These are phyloP conservation scores for Belonocnema kinseyi DNA, from an alignment of 1,140 invertebrate species.

Conservation along the genomic window DNA sequence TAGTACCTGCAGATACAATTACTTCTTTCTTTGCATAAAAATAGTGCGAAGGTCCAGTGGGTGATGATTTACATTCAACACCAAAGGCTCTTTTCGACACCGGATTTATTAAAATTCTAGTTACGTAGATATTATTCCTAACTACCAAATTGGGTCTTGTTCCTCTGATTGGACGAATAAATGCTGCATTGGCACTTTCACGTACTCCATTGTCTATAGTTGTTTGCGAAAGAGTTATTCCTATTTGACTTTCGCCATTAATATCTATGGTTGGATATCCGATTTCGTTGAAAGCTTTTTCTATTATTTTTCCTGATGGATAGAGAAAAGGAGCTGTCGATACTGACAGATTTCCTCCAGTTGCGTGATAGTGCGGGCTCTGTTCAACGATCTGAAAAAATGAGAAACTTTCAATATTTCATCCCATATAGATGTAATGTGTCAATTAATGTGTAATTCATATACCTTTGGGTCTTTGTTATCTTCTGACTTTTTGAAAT, in stretches of 20 bases:
- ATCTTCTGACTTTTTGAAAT: no score
- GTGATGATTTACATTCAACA: slow-evolving; percentile 23
- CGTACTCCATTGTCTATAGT: neutral
- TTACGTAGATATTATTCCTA: slow-evolving; percentile 7
- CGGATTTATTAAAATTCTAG: slow-evolving; percentile 26
- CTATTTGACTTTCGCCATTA: neutral
- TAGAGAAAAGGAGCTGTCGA: no score
- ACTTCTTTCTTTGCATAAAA: slow-evolving; percentile 50
- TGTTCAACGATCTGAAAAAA: no score
- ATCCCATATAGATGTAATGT: no score
- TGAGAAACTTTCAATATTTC: no score
- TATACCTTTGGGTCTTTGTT: no score
- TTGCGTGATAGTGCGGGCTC: no score
- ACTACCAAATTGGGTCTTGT: slow-evolving; percentile 24
- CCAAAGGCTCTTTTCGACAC: slow-evolving; percentile 24
- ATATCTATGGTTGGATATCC: neutral
- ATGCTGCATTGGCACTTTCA: no score
- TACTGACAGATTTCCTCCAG: no score
- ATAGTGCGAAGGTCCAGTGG: neutral
- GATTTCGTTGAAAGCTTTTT: neutral
- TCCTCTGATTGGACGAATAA: slow-evolving; percentile 29
- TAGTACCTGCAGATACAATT: neutral
- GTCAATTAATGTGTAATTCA: no score
- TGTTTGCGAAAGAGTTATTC: neutral
- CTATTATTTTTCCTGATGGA: no score